These are phyloP conservation scores for Lamellibrachia satsuma DNA, from an alignment of 2,888 invertebrate genomes.

Conservation along the genomic window DNA sequence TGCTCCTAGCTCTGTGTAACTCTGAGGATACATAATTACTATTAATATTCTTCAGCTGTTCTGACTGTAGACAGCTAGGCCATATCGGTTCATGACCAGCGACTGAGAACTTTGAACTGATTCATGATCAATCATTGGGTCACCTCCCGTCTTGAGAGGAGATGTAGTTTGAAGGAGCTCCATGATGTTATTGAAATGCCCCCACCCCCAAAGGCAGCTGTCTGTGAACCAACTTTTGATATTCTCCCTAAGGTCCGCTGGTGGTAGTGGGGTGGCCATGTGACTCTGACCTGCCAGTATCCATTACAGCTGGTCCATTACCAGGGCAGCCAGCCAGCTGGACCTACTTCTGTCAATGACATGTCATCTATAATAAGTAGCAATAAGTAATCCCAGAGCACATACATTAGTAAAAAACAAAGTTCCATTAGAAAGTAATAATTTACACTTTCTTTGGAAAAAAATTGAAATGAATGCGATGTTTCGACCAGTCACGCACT, in stretches of 20 bases:
- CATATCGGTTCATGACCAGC: no score
- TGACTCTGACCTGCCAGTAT: neutral
- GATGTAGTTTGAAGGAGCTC: neutral
- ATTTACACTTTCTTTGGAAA: neutral
- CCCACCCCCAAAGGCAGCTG: neutral
- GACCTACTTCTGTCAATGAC: neutral
- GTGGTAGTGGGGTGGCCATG: neutral
- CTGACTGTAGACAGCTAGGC: no score
- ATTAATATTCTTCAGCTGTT: no score
- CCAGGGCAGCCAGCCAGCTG: neutral
- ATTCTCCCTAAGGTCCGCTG: neutral
- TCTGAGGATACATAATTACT: no score
- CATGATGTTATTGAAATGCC: neutral
- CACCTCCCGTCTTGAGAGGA: neutral
- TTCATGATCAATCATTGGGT: neutral
- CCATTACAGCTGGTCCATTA: neutral
- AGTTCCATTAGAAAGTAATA: neutral
- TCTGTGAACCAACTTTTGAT: neutral
- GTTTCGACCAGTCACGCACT: no score
- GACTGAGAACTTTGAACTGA: neutral
- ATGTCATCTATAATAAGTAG: neutral
- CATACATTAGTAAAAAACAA: neutral
- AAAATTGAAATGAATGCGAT: no score
- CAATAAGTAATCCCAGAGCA: neutral
- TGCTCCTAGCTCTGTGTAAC: no score